These are phyloP conservation scores for Staurois parvus DNA, from an alignment of 2,797 vertebrate species.

Conservation along the genomic window DNA sequence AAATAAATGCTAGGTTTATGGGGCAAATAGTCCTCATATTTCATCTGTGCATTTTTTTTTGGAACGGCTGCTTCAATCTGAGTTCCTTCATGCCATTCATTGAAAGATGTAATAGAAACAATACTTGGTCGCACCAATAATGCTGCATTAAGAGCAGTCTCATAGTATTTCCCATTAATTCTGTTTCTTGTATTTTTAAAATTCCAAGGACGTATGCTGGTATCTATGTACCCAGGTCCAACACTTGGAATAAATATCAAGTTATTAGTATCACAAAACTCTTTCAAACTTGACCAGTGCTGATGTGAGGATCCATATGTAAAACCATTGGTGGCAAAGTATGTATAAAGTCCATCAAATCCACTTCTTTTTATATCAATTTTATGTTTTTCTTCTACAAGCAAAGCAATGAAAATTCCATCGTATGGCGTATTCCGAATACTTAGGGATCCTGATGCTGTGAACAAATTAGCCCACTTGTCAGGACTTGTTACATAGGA, in stretches of 20 bases:
- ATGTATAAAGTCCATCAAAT: slow-evolving; percentile 96
- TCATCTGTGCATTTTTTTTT: slow-evolving; percentile 78
- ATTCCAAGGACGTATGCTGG: slow-evolving; percentile 94
- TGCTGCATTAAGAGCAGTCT: slow-evolving; percentile 86
- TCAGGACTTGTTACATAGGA: slow-evolving; percentile 91
- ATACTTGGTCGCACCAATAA: slow-evolving; percentile 84
- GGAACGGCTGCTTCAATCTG: slow-evolving; percentile 96
- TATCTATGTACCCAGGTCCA: slow-evolving; percentile 94
- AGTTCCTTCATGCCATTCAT: slow-evolving; percentile 98
- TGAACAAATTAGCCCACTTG: slow-evolving; percentile 89
- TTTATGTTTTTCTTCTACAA: slow-evolving; percentile 94
- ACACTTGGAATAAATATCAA: slow-evolving; percentile 94
- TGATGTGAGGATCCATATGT: slow-evolving; percentile 93
- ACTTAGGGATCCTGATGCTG: slow-evolving; percentile 81
- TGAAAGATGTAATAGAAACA: slow-evolving; percentile 95
- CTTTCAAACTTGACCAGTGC: slow-evolving; percentile 89
- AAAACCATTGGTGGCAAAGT: slow-evolving; percentile 97
- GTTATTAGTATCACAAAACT: slow-evolving; percentile 89
- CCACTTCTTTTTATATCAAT: slow-evolving; percentile 86
- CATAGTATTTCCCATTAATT: slow-evolving; percentile 94
- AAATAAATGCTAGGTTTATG: slow-evolving; percentile 90
- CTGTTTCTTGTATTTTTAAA: slow-evolving; percentile 93
- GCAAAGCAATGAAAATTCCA: slow-evolving; percentile 89
- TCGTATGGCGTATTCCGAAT: slow-evolving; percentile 90
- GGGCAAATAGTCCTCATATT: slow-evolving; percentile 93